Conservation (phyloP, 2,888 invertebrate genomes). For the Deladenus siricidicola region DNA sequence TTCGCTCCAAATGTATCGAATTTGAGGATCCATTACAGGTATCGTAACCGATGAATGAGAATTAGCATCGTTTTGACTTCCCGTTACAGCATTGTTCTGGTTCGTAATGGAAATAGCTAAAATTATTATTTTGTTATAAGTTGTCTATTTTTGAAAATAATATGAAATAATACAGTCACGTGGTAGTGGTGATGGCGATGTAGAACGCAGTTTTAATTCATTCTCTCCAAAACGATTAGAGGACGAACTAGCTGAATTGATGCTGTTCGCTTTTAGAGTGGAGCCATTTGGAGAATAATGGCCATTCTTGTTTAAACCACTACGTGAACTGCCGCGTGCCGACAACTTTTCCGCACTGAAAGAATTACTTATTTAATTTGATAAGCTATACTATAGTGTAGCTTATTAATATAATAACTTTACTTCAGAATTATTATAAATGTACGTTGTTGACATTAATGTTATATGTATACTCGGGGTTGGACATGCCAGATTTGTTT, state of each 20-base stretch:
- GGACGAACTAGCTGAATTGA: background rate
- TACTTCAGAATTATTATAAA: no score
- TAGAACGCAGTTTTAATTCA: background rate
- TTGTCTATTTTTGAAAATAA: no score
- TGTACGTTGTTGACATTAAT: no score
- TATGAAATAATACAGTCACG: no score
- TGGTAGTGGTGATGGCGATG: no score
- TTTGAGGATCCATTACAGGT: conserved; percentile 23
- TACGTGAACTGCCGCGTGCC: conserved; percentile 19
- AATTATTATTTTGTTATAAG: no score
- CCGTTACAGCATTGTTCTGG: background rate
- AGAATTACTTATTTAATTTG: no score
- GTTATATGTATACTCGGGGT: no score
- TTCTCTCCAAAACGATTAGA: background rate
- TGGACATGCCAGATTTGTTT: no score
- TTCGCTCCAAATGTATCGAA: conserved; percentile 30
- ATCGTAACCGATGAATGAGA: background rate
- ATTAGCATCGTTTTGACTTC: background rate
- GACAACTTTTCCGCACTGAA: conserved; percentile 29
- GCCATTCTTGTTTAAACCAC: background rate
- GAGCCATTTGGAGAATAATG: background rate
- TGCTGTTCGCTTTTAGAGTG: background rate
- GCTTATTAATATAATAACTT: no score
- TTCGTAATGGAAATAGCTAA: background rate
- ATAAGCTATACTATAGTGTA: no score